Percentiles rank a stretch among this genome's conserved stretches.
These are phyloP conservation scores for Pluvianellus socialis DNA, from an alignment of 2,113 vertebrate species.

Conservation along the genomic window DNA sequence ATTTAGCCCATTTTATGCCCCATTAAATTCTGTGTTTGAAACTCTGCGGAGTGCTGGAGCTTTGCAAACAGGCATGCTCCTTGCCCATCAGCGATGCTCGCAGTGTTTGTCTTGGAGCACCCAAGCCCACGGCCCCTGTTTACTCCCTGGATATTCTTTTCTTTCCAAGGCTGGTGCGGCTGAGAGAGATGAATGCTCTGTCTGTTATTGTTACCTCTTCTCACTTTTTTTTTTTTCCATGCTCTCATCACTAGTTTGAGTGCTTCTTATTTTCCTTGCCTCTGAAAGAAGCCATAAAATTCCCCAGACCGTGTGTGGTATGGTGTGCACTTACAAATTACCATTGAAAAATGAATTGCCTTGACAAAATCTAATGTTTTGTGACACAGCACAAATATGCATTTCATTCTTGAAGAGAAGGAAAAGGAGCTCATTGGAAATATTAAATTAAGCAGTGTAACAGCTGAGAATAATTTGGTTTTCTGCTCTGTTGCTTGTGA, in stretches of 20 bases:
- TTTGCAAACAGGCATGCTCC: background rate
- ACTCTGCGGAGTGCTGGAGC: background rate
- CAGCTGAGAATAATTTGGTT: slow-evolving; percentile 98
- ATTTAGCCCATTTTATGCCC: slow-evolving; percentile 41
- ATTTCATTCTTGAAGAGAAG: slow-evolving; percentile 81
- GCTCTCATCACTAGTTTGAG: background rate
- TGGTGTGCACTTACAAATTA: slow-evolving; percentile 79
- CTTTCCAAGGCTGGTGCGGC: background rate
- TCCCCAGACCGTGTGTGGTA: slow-evolving; percentile 60
- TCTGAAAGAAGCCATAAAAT: slow-evolving; percentile 25
- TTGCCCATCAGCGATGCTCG: background rate
- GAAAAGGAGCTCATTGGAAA: slow-evolving; percentile 88
- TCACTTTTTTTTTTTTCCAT: background rate
- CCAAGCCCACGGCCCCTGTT: rapidly evolving
- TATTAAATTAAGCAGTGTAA: slow-evolving; percentile 99
- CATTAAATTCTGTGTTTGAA: slow-evolving; percentile 21
- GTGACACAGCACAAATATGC: slow-evolving; percentile 90
- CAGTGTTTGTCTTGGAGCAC: background rate
- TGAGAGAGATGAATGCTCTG: background rate
- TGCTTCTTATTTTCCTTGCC: slow-evolving; percentile 28
- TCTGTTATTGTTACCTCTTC: slow-evolving; percentile 19
- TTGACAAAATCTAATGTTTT: slow-evolving; percentile 90
- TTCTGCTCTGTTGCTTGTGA: slow-evolving; percentile 93
- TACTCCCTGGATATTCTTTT: background rate
- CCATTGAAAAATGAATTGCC: slow-evolving; percentile 85